phyloP scores from a whole-genome alignment of 1,140 invertebrate genomes.

The Conus ventricosus region DNA sequence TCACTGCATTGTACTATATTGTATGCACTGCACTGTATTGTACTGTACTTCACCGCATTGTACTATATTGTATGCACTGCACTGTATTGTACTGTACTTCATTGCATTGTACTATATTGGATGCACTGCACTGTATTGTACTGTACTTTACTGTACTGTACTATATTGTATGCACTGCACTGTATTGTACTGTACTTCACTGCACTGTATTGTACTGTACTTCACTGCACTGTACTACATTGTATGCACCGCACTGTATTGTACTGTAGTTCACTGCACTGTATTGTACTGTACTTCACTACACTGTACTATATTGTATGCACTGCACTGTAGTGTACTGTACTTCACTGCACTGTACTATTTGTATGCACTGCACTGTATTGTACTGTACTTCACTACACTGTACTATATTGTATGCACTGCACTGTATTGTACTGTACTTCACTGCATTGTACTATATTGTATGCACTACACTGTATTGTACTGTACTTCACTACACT shows the following conservation, averaged over 20 bases:
- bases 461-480: no score
- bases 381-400: slow-evolving; percentile 41
- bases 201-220: slow-evolving; percentile 29
- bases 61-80: neutral
- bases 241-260: slow-evolving; percentile 23
- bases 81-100: neutral
- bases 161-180: slow-evolving; percentile 24
- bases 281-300: slow-evolving; percentile 29
- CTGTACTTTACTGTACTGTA: slow-evolving; percentile 33
- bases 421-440: slow-evolving; percentile 34
- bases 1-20: no score
- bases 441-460: slow-evolving; percentile 35
- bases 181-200: slow-evolving; percentile 38
- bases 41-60: no score
- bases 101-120: neutral
- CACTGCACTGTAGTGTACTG: slow-evolving; percentile 36
- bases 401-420: slow-evolving; percentile 31
- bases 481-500: slow-evolving; percentile 30
- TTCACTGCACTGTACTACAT: slow-evolving; percentile 20
- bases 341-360: slow-evolving; percentile 29
- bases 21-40: no score
- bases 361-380: slow-evolving; percentile 38
- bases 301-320: slow-evolving; percentile 30
- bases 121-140: slow-evolving; percentile 34
- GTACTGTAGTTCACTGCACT: slow-evolving; percentile 42